Evolutionary conservation across 2,113 vertebrate species (phyloP).

Genomic region (Microcebus murinus): DNA sequence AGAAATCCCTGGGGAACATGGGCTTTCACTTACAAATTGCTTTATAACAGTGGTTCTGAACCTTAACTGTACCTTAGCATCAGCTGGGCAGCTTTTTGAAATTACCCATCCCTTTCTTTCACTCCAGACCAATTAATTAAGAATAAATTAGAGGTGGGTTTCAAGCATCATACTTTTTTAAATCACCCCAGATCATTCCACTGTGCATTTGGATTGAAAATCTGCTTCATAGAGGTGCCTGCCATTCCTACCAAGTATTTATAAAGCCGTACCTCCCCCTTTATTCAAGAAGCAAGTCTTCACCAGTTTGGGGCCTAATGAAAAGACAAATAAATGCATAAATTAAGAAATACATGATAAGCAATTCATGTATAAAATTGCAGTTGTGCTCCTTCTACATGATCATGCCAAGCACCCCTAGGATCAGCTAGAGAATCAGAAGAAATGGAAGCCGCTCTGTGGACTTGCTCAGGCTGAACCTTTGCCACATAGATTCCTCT

Average conservation of each 20-base stretch:
- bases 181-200: background rate
- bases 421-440: background rate
- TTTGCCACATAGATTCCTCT: background rate
- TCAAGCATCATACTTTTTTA: background rate
- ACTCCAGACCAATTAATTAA: background rate
- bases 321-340: background rate
- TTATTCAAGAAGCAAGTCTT: background rate
- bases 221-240: background rate
- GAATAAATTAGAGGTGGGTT: background rate
- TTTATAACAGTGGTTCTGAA: background rate
- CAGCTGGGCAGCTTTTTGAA: background rate
- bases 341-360: background rate
- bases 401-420: fast-evolving
- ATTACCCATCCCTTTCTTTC: background rate
- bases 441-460: background rate
- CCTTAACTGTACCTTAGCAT: background rate
- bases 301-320: background rate
- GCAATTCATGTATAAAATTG: background rate
- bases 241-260: background rate
- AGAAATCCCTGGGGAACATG: background rate
- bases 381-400: background rate
- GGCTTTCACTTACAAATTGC: background rate
- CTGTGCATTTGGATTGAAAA: background rate
- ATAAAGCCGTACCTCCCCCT: background rate
- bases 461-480: background rate